Evolutionary conservation across 1,140 invertebrate genomes (phyloP).

Genomic region (Drosophila littoralis): DNA sequence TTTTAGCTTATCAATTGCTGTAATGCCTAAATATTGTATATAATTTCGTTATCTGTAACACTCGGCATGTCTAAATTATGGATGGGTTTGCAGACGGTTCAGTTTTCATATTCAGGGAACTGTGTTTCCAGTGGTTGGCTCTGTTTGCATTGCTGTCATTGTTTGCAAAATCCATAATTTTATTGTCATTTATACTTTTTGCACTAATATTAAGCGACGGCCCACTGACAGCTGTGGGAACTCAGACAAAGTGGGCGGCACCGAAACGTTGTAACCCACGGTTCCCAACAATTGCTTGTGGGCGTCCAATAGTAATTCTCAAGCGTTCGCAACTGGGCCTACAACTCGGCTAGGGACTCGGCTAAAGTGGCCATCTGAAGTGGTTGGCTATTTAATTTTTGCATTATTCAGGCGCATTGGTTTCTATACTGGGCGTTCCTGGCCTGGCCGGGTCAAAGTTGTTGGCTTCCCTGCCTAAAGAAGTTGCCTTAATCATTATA

Average conservation of each 20-base stretch:
- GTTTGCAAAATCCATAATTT: conserved; percentile 15
- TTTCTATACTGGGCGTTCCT: not conserved
- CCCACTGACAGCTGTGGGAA: conserved; percentile 21
- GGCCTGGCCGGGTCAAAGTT: not conserved
- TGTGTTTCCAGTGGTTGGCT: not conserved
- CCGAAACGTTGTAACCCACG: not conserved
- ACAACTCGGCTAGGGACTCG: not conserved
- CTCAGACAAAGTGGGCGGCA: not conserved
- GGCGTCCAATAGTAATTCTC: not conserved
- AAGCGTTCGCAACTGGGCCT: not conserved
- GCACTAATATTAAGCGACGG: not conserved
- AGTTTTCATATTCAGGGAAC: not conserved
- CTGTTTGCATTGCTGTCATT: conserved; percentile 6
- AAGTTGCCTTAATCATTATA: too few species aligned
- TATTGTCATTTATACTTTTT: conserved; percentile 8
- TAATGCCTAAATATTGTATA: not conserved
- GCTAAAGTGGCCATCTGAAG: not conserved
- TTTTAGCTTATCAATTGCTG: not conserved
- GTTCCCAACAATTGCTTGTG: not conserved
- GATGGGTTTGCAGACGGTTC: not conserved
- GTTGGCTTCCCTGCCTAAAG: too few species aligned
- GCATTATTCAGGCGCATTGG: conserved; percentile 17
- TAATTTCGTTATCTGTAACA: not conserved
- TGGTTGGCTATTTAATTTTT: conserved; percentile 13
- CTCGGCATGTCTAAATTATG: conserved; percentile 1